A percentile compares a stretch with the other conserved stretches of the same genome.
Conservation (phyloP, 1,140 invertebrate species). For the Platorchestia sp. region DNA sequence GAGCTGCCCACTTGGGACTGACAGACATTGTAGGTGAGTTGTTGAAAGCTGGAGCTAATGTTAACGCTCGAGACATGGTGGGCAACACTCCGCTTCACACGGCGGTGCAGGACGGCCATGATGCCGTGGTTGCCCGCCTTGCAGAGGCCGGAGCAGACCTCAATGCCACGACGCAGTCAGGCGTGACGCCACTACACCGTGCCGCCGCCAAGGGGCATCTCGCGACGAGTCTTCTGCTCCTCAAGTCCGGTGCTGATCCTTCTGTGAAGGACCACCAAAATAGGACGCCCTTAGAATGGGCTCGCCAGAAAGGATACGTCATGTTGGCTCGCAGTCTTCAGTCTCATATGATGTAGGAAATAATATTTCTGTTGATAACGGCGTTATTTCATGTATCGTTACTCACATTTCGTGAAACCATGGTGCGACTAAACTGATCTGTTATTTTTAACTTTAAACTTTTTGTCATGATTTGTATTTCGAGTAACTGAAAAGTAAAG, state of each 20-base stretch:
- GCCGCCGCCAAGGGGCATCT: slow-evolving; percentile 64
- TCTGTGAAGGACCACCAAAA: slow-evolving; percentile 57
- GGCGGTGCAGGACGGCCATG: slow-evolving; percentile 62
- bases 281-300: slow-evolving; percentile 62
- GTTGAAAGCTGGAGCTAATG: slow-evolving; percentile 53
- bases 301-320: slow-evolving; percentile 60
- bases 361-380: not conserved
- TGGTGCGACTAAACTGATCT: not conserved
- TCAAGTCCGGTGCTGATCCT: slow-evolving; percentile 54
- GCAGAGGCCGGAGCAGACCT: slow-evolving; percentile 48
- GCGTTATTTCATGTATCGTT: not conserved
- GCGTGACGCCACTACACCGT: slow-evolving; percentile 62
- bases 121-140: slow-evolving; percentile 59
- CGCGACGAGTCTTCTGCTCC: slow-evolving; percentile 58
- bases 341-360: not conserved
- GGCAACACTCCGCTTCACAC: slow-evolving; percentile 64
- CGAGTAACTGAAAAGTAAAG: not conserved
- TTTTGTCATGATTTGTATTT: not conserved
- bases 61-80: slow-evolving; percentile 60
- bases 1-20: slow-evolving; percentile 61
- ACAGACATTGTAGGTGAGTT: slow-evolving; percentile 60
- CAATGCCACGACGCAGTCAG: slow-evolving; percentile 59
- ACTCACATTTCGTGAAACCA: not conserved
- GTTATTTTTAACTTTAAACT: not conserved
- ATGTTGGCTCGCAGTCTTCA: slow-evolving; percentile 50